Evolutionary conservation across 1,140 invertebrate species (phyloP).

Genomic region (Oreohelix idahoensis): DNA sequence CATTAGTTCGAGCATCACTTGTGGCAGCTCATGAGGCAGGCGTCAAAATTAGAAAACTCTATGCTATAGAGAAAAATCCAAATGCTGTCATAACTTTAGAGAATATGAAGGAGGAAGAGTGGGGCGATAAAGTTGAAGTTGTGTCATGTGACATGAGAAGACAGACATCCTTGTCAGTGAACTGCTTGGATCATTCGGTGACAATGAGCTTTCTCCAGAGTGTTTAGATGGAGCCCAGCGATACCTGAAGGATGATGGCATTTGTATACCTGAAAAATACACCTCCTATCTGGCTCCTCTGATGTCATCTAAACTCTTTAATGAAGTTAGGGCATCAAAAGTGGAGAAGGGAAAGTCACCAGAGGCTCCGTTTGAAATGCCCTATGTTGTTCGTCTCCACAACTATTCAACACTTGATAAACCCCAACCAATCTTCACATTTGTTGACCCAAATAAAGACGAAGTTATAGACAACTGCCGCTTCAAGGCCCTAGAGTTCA

Average conservation of each 20-base stretch:
- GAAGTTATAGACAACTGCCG: constrained; percentile 81
- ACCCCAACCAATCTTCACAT: constrained; percentile 88
- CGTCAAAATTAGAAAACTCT: constrained; percentile 79
- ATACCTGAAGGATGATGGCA: constrained; percentile 89
- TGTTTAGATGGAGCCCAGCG: constrained; percentile 95
- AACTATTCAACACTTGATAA: constrained; percentile 89
- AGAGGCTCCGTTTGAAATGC: constrained; percentile 84
- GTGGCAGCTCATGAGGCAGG: constrained; percentile 83
- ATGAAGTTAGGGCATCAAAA: constrained; percentile 79
- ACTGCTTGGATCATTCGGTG: constrained; percentile 96
- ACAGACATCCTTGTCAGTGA: constrained; percentile 98
- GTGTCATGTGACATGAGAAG: constrained; percentile 85
- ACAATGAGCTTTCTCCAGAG: constrained; percentile 99
- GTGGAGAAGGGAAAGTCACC: constrained; percentile 78
- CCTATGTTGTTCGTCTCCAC: constrained; percentile 93
- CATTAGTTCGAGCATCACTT: constrained; percentile 87
- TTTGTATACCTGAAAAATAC: constrained; percentile 93
- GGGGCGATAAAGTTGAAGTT: constrained; percentile 79
- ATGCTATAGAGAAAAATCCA: constrained; percentile 98
- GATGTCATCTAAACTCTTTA: constrained; percentile 84
- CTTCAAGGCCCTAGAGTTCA: constrained; percentile 81
- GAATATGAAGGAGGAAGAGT: constrained; percentile 85
- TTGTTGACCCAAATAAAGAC: constrained; percentile 87
- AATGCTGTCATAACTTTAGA: constrained; percentile 93
- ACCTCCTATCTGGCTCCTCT: constrained; percentile 92